These are phyloP conservation scores for Melanotus villosus DNA, from an alignment of 2,888 invertebrate genomes.

Conservation along the genomic window DNA sequence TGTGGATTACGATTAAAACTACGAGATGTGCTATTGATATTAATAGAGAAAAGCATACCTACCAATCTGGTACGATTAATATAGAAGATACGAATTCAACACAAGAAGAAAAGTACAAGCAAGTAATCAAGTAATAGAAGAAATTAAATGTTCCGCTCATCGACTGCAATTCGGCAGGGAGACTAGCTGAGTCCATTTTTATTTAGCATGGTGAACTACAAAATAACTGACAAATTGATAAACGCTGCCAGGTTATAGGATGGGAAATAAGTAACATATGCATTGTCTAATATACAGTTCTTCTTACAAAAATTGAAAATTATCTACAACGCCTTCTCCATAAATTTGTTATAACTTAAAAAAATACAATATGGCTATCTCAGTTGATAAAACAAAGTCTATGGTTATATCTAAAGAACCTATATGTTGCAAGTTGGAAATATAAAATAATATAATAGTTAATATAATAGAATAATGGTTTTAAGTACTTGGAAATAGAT, in stretches of 20 bases:
- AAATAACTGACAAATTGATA: background rate
- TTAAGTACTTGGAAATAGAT: too few relatives aligned
- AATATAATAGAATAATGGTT: background rate
- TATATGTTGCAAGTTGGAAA: too few relatives aligned
- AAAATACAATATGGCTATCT: background rate
- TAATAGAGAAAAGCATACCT: background rate
- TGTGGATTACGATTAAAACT: constrained; percentile 7
- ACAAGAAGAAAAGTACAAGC: background rate
- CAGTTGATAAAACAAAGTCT: too few relatives aligned
- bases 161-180: background rate
- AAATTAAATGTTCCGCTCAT: background rate
- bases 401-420: too few relatives aligned
- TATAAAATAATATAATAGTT: too few relatives aligned
- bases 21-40: background rate
- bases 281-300: background rate
- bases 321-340: background rate
- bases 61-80: background rate
- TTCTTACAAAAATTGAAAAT: background rate
- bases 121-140: background rate
- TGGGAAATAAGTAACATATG: background rate
- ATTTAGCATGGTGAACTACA: constrained; percentile 3
- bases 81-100: background rate
- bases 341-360: background rate
- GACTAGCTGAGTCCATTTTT: constrained; percentile 6
- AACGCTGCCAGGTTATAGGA: background rate